phyloP scores from a whole-genome alignment of 1,140 invertebrate genomes.

The Caenorhabditis elegans region WBcel235 BX284602.5:9648001-9648500 shows the following conservation, averaged over 20 bases:
- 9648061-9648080: slow-evolving; percentile 27
- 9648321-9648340: slow-evolving; percentile 1
- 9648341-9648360: slow-evolving; percentile 34
- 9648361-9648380: slow-evolving; percentile 88
- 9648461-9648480: slow-evolving; percentile 56
- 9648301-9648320: slow-evolving; percentile 24
- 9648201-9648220: slow-evolving; percentile 31
- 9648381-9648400: slow-evolving; percentile 86
- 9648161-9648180: slow-evolving; percentile 21
- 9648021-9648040: slow-evolving; percentile 21
- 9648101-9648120: too few relatives aligned
- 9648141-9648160: slow-evolving; percentile 23
- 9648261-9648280: background rate
- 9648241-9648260: slow-evolving; percentile 33
- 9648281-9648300: background rate
- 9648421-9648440: slow-evolving; percentile 79
- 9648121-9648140: too few relatives aligned
- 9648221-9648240: background rate
- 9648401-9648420: slow-evolving; percentile 84
- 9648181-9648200: slow-evolving; percentile 3
- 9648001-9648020: slow-evolving; percentile 37
- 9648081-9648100: too few relatives aligned
- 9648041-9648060: slow-evolving; percentile 10
- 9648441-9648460: slow-evolving; percentile 64
- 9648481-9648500: slow-evolving; percentile 78